phyloP scores from a whole-genome alignment of 2,113 vertebrate species.

The Ictalurus punctatus region DNA sequence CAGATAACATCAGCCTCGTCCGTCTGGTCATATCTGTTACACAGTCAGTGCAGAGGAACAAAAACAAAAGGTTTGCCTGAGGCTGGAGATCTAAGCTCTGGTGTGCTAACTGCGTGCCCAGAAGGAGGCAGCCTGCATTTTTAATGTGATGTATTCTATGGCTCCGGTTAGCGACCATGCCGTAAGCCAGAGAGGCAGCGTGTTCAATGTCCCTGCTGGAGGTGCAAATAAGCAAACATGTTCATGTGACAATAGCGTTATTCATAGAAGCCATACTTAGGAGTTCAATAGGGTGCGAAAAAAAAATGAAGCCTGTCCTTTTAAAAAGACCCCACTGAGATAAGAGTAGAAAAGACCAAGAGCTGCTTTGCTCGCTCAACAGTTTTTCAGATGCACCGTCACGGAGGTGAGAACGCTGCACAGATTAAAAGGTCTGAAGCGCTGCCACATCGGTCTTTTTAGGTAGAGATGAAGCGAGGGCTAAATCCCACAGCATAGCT shows the following conservation, averaged over 20 bases:
- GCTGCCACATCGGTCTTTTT: not conserved
- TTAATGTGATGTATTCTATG: not conserved
- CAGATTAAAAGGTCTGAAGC: not conserved
- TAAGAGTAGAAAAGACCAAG: not conserved
- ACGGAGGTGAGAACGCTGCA: not conserved
- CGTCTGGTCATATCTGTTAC: not conserved
- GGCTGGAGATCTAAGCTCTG: not conserved
- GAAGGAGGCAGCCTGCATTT: not conserved
- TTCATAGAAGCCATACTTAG: not conserved
- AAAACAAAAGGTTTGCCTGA: not conserved
- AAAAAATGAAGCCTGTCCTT: not conserved
- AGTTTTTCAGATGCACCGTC: not conserved
- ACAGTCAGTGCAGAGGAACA: not conserved
- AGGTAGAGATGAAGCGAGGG: not conserved
- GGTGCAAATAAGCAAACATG: not conserved
- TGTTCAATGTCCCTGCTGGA: conserved; percentile 34
- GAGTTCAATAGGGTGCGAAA: not conserved
- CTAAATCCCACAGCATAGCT: not conserved
- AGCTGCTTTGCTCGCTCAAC: not conserved
- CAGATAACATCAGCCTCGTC: not conserved
- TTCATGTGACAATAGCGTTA: not conserved
- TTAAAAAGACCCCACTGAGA: not conserved
- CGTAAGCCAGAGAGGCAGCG: conserved; percentile 50
- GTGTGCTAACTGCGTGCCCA: not conserved
- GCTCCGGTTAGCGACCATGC: not conserved